Percentiles rank a stretch among this genome's conserved stretches.
Evolutionary conservation across 2,113 vertebrate genomes (phyloP).

Genomic region (Saguinus imperator): DNA sequence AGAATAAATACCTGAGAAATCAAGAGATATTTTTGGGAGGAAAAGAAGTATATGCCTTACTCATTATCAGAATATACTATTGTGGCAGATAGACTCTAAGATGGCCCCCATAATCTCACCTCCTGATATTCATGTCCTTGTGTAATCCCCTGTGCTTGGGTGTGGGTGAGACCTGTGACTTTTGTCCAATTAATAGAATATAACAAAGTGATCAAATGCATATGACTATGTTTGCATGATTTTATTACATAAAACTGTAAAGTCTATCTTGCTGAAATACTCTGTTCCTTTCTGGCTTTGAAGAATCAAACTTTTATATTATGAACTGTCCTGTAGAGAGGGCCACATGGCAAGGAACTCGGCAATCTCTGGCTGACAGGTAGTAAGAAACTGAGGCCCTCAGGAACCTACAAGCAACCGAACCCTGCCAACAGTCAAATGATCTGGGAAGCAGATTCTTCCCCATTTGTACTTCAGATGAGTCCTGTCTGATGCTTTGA

Average conservation of each 20-base stretch:
- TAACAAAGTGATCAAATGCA: not conserved
- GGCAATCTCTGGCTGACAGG: not conserved
- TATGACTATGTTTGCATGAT: not conserved
- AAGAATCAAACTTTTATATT: not conserved
- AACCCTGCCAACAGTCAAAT: not conserved
- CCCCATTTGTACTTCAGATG: not conserved
- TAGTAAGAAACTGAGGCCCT: not conserved
- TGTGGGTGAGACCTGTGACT: not conserved
- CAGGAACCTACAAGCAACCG: not conserved
- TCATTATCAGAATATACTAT: not conserved
- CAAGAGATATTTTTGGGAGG: not conserved
- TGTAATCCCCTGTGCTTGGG: not conserved
- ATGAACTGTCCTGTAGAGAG: not conserved
- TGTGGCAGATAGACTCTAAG: not conserved
- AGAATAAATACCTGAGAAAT: constrained; percentile 46
- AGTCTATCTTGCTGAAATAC: not conserved
- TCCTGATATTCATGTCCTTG: not conserved
- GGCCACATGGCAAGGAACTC: not conserved
- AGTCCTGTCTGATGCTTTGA: not conserved
- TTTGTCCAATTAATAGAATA: constrained; percentile 1
- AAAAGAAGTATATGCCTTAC: not conserved
- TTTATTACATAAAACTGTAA: not conserved
- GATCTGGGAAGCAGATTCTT: constrained; percentile 23
- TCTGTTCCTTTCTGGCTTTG: constrained; percentile 13
- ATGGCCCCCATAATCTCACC: not conserved